phyloP scores from a whole-genome alignment of 2,113 vertebrate species.

The Chlamydotis undulata region DNA sequence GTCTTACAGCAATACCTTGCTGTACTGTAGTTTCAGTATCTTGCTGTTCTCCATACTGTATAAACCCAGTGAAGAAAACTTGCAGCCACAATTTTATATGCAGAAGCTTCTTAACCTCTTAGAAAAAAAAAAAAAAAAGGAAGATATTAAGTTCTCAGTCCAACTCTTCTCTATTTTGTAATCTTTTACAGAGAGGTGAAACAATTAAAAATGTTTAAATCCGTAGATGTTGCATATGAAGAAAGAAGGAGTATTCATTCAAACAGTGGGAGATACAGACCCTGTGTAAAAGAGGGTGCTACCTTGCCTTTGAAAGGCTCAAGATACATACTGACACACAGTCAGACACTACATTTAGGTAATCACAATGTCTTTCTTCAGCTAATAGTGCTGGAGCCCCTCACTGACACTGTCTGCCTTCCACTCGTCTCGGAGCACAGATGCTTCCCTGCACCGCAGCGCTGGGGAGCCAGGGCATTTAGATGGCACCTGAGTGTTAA shows the following conservation, averaged over 20 bases:
- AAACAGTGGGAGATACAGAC: neutral
- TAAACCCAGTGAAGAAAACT: neutral
- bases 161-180: neutral
- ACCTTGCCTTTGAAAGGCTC: neutral
- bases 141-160: neutral
- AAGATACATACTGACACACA: neutral
- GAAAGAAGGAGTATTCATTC: neutral
- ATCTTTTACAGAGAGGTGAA: neutral
- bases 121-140: neutral
- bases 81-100: neutral
- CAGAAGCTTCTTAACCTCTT: neutral
- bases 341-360: neutral
- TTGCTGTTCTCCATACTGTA: neutral
- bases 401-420: rapidly evolving
- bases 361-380: neutral
- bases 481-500: constrained; percentile 14
- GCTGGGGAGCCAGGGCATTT: neutral
- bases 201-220: neutral
- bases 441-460: neutral
- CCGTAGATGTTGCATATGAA: neutral
- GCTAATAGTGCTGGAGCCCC: neutral
- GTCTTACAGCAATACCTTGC: neutral
- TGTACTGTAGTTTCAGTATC: neutral
- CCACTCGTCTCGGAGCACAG: neutral
- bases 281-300: neutral